Conservation (phyloP, 1,140 invertebrate genomes). For the Procambarus clarkii region DNA sequence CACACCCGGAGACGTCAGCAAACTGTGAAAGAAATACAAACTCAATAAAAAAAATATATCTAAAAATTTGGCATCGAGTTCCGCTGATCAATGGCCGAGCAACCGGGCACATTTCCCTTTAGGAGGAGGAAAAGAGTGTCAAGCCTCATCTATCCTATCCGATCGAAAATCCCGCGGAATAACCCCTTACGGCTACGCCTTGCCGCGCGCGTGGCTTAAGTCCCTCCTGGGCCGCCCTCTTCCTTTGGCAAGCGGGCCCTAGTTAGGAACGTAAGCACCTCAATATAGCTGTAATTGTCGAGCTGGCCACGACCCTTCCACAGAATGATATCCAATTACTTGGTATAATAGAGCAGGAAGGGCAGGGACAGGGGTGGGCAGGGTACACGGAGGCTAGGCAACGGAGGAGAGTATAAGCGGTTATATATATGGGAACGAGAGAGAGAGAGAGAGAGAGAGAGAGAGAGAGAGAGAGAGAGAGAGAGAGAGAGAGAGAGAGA, state of each 20-base stretch:
- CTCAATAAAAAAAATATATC: background rate
- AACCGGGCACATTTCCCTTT: background rate
- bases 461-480: background rate
- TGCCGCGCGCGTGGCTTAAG: background rate
- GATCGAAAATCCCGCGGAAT: background rate
- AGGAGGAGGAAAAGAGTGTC: background rate
- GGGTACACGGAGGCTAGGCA: background rate
- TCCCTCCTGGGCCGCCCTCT: background rate
- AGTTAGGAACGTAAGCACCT: constrained; percentile 67
- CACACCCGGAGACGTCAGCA: background rate
- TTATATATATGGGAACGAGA: background rate
- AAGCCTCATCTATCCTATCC: background rate
- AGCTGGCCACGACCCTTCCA: constrained; percentile 44
- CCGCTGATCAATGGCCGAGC: background rate
- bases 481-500: too few relatives aligned
- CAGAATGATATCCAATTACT: constrained; percentile 65
- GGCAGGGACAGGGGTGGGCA: background rate
- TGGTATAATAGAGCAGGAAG: constrained; percentile 44
- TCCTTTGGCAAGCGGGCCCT: constrained; percentile 34
- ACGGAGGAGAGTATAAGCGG: background rate
- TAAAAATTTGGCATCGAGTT: background rate
- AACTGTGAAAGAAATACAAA: background rate
- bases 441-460: background rate
- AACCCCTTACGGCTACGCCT: background rate
- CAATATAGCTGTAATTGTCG: constrained; percentile 64